Percentiles rank a stretch among this genome's conserved stretches.
Conservation (phyloP, 2,797 vertebrate genomes). For the Bradypus variegatus region DNA sequence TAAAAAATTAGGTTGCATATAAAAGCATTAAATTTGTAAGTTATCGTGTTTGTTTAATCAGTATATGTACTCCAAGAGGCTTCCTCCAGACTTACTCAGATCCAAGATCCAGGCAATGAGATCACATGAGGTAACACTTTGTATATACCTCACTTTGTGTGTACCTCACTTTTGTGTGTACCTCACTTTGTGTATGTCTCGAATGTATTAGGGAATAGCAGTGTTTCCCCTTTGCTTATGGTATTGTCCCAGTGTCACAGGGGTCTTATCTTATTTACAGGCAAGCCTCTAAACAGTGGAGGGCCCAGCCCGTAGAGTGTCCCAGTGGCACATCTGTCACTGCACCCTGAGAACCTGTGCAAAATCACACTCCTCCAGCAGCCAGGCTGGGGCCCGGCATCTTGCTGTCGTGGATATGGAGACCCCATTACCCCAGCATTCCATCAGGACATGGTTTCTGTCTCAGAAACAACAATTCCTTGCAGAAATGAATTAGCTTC, state of each 20-base stretch:
- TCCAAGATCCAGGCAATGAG: too few relatives aligned
- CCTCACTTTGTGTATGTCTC: too few relatives aligned
- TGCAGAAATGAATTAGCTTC: background rate
- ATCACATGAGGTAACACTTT: background rate
- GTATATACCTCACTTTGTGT: background rate
- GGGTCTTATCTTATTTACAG: too few relatives aligned
- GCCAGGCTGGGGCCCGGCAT: too few relatives aligned
- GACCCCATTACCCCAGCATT: background rate
- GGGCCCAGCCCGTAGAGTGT: rapidly evolving
- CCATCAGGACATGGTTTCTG: rapidly evolving
- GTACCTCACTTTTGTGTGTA: too few relatives aligned
- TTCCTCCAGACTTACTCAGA: background rate
- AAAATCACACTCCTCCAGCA: too few relatives aligned
- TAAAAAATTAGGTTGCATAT: background rate
- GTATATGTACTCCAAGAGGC: background rate
- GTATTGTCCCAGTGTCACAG: rapidly evolving
- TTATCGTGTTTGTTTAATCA: background rate
- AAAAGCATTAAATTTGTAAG: background rate
- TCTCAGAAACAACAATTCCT: background rate
- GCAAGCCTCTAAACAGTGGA: background rate
- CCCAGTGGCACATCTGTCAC: too few relatives aligned
- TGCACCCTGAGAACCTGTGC: too few relatives aligned
- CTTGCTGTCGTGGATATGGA: rapidly evolving
- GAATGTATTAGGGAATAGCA: background rate
- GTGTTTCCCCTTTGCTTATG: background rate